Percentiles rank a stretch among this genome's conserved stretches.
Evolutionary conservation across 1,140 invertebrate species (phyloP).

Genomic region (Mamestra configurata): DNA sequence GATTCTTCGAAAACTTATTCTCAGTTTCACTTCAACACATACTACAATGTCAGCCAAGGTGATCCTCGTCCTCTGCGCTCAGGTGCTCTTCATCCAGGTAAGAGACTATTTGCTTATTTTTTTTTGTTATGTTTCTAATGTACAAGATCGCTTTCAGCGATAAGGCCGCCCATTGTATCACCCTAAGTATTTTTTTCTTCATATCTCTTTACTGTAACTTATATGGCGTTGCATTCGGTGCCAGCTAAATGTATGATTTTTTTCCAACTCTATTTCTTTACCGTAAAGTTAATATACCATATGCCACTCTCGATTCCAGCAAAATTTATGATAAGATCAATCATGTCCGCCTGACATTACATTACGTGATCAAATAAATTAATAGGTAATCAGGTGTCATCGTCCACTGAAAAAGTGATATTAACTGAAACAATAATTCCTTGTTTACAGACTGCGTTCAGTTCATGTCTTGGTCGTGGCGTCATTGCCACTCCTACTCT

Average conservation of each 20-base stretch:
- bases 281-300: too few species aligned
- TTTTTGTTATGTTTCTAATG: too few species aligned
- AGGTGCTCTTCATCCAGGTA: slow-evolving; percentile 67
- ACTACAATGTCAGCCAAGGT: slow-evolving; percentile 61
- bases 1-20: slow-evolving; percentile 6
- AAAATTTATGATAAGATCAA: neutral
- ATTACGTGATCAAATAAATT: neutral
- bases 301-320: neutral
- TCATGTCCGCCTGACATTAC: neutral
- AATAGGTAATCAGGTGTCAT: neutral
- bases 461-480: slow-evolving; percentile 21
- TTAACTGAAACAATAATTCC: neutral
- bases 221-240: too few species aligned
- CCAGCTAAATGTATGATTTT: too few species aligned
- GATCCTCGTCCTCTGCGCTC: slow-evolving; percentile 61
- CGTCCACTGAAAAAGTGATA: neutral
- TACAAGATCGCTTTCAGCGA: too few species aligned
- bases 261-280: too few species aligned
- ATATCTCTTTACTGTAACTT: too few species aligned
- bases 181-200: too few species aligned
- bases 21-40: slow-evolving; percentile 22
- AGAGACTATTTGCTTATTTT: neutral
- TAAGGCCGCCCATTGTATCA: too few species aligned
- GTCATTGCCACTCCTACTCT: neutral
- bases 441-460: neutral